Conservation (phyloP, 1,140 invertebrate species). For the Drosophila setifemur region DNA sequence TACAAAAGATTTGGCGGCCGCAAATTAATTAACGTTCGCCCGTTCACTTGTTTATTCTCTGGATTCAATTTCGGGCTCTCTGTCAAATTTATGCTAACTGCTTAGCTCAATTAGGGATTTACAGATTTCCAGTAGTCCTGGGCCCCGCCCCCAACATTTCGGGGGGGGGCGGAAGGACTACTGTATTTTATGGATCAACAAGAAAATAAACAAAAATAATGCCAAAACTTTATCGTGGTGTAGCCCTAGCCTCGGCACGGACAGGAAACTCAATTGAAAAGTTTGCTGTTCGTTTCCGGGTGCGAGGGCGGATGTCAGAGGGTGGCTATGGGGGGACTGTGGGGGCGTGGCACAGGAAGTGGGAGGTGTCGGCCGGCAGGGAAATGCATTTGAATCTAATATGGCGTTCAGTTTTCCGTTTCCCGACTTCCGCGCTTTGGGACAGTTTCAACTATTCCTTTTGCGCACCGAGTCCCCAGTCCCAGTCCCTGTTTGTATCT, state of each 20-base stretch:
- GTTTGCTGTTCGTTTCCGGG: conserved; percentile 70
- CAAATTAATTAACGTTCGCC: conserved; percentile 62
- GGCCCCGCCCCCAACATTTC: conserved; percentile 3
- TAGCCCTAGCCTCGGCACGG: conserved; percentile 10
- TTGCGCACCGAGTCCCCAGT: not conserved
- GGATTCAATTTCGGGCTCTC: conserved; percentile 4
- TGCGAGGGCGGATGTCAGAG: conserved; percentile 22
- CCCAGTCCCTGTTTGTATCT: conserved; percentile 21
- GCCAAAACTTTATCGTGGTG: conserved; percentile 56
- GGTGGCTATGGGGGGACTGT: not conserved
- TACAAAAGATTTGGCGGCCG: conserved; percentile 35
- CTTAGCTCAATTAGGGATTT: conserved; percentile 44
- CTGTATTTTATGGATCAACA: conserved; percentile 60
- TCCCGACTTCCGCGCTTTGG: conserved; percentile 28
- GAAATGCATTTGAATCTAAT: conserved; percentile 75
- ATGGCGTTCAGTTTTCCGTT: conserved; percentile 69
- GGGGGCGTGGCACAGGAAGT: conserved; percentile 33
- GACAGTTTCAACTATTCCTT: conserved; percentile 46
- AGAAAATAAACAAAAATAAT: conserved; percentile 72
- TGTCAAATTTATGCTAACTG: conserved; percentile 50
- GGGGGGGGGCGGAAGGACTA: too few species aligned
- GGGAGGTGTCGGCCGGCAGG: conserved; percentile 63
- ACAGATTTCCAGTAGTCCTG: too few species aligned
- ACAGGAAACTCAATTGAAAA: conserved; percentile 73
- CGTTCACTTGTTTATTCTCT: not conserved